Evolutionary conservation across 2,797 vertebrate genomes (phyloP), one percentile per base, ranked within the genome.

Genomic region (Australoheros facetus): DNA sequence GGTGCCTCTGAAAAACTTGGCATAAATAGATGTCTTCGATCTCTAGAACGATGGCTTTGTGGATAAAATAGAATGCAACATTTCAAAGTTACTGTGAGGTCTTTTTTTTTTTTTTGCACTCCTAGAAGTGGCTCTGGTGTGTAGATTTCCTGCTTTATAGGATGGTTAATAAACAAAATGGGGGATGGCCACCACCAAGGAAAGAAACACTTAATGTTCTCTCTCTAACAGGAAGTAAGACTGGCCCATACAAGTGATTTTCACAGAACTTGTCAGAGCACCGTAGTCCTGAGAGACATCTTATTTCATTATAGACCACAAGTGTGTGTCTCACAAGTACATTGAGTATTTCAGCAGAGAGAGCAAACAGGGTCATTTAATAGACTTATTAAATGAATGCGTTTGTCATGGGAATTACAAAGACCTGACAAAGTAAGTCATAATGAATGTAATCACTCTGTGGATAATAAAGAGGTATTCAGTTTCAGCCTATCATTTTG

Each of bases 361-460:
- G 1, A 1, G 16, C 9, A 66, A 66, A 48, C 23, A 0, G 26
- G 42, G 45, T 28, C 9, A 12, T 48, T 66, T 64, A 64, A 45
- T 0, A 28, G 39, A 45, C 39, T 64, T 48, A 28, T 66, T 23
- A 66, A 48, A 66, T 66, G 62, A 66, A 42, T 66, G 10, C 23
- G 19, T 66, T 66, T 48, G 23, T 66, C 23, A 48, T 30, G 42
- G 62, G 19, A 30, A 48, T 66, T 48, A 51, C 62, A 69, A 51
- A 51, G 42, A 6, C 0, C 0, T 48, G 11, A 30, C 42, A 69
- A 66, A 30, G 60, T 64, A 17, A 45, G 3, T 69, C 23, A 48
- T n/a, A 51, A 69, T 69, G 26, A 30, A 69, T 0, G 5, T n/a
- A 51, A 69, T 69, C 62, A n/a, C 10, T 51, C 42, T 69, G 16